A percentile compares a stretch with the other conserved stretches of the same genome.
Evolutionary conservation across 2,888 invertebrate species (phyloP).

Genomic region (Ennomos quercinarius): DNA sequence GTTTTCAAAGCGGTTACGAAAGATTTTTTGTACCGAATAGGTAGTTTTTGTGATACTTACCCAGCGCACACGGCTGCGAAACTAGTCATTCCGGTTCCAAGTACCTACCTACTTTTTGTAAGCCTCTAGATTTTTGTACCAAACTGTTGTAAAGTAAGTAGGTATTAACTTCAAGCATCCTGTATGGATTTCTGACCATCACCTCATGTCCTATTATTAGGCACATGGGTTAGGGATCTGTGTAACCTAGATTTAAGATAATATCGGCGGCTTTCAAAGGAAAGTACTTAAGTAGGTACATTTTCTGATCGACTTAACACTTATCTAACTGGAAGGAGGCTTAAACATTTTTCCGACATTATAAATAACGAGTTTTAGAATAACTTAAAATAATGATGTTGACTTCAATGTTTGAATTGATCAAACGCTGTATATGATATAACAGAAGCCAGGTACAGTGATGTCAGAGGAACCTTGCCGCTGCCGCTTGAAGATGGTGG

Average conservation of each 20-base stretch:
- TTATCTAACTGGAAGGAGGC: conserved; percentile 15
- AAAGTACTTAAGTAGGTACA: too few relatives aligned
- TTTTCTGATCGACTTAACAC: conserved; percentile 22
- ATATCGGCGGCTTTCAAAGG: conserved; percentile 9
- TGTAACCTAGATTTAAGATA: not conserved
- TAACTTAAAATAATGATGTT: too few relatives aligned
- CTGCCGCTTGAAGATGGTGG: too few relatives aligned
- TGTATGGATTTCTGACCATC: not conserved
- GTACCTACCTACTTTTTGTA: conserved; percentile 10
- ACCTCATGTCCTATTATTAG: too few relatives aligned
- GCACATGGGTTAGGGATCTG: too few relatives aligned
- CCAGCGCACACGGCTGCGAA: conserved; percentile 5
- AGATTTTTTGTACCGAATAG: not conserved
- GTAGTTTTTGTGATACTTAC: conserved; percentile 10
- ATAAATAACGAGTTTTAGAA: too few relatives aligned
- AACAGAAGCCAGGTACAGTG: too few relatives aligned
- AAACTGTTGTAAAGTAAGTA: conserved; percentile 18
- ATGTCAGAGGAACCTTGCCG: too few relatives aligned
- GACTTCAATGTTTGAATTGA: too few relatives aligned
- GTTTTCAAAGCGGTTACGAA: too few relatives aligned
- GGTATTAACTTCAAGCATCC: conserved; percentile 7
- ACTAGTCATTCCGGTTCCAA: conserved; percentile 23
- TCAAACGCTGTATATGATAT: too few relatives aligned
- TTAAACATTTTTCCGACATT: not conserved
- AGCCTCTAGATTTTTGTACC: conserved; percentile 14